A percentile compares a stretch with the other conserved stretches of the same genome.
Conservation (phyloP, 2,797 vertebrate species). For the Eremophila alpestris region DNA sequence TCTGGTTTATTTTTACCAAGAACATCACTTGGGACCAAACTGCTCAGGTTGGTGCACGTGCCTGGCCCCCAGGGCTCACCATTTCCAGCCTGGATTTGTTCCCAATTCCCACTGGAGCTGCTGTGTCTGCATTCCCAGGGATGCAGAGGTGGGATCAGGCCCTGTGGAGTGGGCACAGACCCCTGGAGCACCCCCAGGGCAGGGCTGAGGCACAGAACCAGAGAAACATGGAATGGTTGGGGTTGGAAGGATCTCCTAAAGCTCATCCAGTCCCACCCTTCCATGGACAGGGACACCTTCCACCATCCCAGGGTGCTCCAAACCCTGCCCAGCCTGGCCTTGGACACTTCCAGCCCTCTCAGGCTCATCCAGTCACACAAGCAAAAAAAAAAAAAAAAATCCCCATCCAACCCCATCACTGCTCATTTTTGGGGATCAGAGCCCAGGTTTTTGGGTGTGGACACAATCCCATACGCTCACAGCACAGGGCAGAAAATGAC, state of each 20-base stretch:
- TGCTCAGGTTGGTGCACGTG: rapidly evolving
- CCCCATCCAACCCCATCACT: rapidly evolving
- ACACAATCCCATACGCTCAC: neutral
- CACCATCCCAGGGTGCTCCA: neutral
- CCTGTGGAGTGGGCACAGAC: neutral
- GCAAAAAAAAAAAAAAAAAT: neutral
- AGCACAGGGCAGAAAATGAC: rapidly evolving
- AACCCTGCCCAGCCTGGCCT: neutral
- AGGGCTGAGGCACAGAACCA: neutral
- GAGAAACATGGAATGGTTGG: neutral
- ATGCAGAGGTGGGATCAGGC: rapidly evolving
- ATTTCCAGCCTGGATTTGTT: neutral
- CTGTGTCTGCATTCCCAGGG: rapidly evolving
- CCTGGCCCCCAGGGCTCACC: neutral
- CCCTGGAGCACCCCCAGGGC: neutral
- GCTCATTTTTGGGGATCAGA: neutral
- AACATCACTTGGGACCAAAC: neutral
- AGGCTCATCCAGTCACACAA: neutral
- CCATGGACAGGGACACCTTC: neutral
- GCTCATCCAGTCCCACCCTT: rapidly evolving
- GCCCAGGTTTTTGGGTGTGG: neutral
- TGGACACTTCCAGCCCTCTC: neutral
- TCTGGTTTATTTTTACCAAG: neutral
- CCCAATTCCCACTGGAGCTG: neutral
- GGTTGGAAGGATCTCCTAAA: neutral